Conservation (phyloP, 2,797 vertebrate species). For the Lepidocolaptes lacrymiger region DNA sequence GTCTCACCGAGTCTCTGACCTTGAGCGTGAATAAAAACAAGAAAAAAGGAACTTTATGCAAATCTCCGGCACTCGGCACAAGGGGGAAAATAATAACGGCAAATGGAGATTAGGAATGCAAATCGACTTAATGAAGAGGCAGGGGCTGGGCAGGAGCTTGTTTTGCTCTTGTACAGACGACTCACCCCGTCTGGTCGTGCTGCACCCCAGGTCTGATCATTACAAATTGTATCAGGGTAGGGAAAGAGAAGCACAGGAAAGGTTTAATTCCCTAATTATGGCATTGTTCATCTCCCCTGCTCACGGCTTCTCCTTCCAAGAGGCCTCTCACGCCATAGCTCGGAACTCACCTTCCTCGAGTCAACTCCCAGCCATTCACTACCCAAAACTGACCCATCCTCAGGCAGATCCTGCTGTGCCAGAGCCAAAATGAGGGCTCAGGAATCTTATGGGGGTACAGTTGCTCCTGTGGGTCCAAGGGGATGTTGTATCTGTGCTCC, state of each 20-base stretch:
- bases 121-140: slow-evolving; percentile 67
- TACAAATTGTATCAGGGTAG: not conserved
- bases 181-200: not conserved
- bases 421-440: rapidly evolving
- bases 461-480: rapidly evolving
- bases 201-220: slow-evolving; percentile 18
- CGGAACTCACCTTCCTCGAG: not conserved
- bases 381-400: rapidly evolving
- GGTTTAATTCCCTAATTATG: slow-evolving; percentile 26
- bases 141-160: slow-evolving; percentile 54
- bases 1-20: slow-evolving; percentile 72
- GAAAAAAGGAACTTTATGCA: slow-evolving; percentile 74
- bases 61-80: slow-evolving; percentile 60
- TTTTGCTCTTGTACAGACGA: slow-evolving; percentile 37
- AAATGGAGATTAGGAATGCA: slow-evolving; percentile 74
- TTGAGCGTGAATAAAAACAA: slow-evolving; percentile 73
- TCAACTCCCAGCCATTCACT: rapidly evolving
- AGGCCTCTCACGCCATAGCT: not conserved
- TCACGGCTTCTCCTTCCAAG: not conserved
- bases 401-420: rapidly evolving
- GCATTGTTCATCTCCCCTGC: not conserved
- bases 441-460: rapidly evolving
- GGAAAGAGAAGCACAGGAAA: not conserved
- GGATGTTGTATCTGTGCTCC: rapidly evolving
- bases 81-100: slow-evolving; percentile 69